Evolutionary conservation across 2,797 vertebrate genomes (phyloP), one percentile per base, ranked within the genome.

Genomic region (Sebastes alutus): DNA sequence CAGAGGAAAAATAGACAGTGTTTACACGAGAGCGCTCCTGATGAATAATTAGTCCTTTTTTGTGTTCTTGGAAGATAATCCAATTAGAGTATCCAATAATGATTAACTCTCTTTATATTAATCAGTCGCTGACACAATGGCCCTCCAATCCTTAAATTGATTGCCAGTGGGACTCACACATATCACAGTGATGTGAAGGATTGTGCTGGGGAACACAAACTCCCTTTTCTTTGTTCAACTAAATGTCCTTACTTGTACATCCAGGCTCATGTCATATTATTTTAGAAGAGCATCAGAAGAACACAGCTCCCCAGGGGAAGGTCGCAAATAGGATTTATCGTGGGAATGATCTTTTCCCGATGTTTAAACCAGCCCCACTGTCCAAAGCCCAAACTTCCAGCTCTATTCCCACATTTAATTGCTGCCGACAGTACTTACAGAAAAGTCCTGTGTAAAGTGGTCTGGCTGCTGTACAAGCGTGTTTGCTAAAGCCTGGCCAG

Each of bases 41-140:
- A 88, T 89, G 91, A 94, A 94, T 94, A 94, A 95, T 95, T 94
- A 94, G 86, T 87, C 76, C 25, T 92, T 93, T 56, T 95, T 91
- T 94, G 85, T 94, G 90, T 91, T 93, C 84, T 87, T 85, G 70
- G 79, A 86, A 88, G 89, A 95, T 95, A 87, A 95, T 93, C 91
- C 90, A 94, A 95, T 94, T 92, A 93, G 72, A 89, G 71, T 88
- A 87, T 92, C 90, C 78, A 86, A 88, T 91, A 86, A 89, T 86
- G 84, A 93, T 89, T 89, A 91, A 87, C 87, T 90, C 58, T 54
- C 79, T 89, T 85, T 90, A 85, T 91, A 89, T 90, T 92, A 91
- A 92, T 93, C 79, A 84, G 82, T 72, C 75, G 58, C 78, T 87
- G 86, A 93, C 68, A 89, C 88, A 89, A 83, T 83, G 75, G 69